Conservation (phyloP, 2,113 vertebrate species). For the Oostethus manadensis region DNA sequence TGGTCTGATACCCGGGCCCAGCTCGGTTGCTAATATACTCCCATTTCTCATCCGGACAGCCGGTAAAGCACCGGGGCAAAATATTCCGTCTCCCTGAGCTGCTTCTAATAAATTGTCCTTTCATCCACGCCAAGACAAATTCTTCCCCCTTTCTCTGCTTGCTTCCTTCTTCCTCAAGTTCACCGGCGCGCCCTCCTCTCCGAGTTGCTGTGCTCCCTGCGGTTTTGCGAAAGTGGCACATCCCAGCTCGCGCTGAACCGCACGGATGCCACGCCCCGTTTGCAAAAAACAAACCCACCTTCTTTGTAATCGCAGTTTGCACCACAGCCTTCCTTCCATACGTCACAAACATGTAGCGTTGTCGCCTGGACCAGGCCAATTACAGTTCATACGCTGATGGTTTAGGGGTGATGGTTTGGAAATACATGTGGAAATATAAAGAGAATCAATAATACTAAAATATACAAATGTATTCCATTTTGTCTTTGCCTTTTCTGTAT, state of each 20-base stretch:
- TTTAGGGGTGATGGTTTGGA: too few relatives aligned
- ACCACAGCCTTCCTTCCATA: constrained; percentile 89
- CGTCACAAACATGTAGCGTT: constrained; percentile 90
- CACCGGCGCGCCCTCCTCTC: constrained; percentile 25
- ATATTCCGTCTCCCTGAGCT: constrained; percentile 86
- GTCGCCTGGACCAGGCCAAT: too few relatives aligned
- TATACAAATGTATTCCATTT: too few relatives aligned
- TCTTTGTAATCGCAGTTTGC: constrained; percentile 99
- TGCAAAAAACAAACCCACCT: constrained; percentile 56
- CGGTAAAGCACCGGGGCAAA: constrained; percentile 83
- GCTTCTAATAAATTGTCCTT: constrained; percentile 92
- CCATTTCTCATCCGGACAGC: constrained; percentile 87
- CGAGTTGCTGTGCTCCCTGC: constrained; percentile 35
- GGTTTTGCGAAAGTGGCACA: constrained; percentile 52
- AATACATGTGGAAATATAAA: too few relatives aligned
- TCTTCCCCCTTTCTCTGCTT: constrained; percentile 50
- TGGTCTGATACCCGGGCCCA: constrained; percentile 61
- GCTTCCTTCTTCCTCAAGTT: constrained; percentile 16
- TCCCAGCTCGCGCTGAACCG: constrained; percentile 40
- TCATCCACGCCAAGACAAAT: constrained; percentile 84
- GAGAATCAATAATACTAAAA: too few relatives aligned
- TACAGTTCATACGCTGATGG: too few relatives aligned
- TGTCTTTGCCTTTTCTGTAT: too few relatives aligned
- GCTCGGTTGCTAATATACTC: constrained; percentile 76
- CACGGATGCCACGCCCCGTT: constrained; percentile 27